Conservation (phyloP, 2,888 invertebrate species). For the Macrophya annulata region DNA sequence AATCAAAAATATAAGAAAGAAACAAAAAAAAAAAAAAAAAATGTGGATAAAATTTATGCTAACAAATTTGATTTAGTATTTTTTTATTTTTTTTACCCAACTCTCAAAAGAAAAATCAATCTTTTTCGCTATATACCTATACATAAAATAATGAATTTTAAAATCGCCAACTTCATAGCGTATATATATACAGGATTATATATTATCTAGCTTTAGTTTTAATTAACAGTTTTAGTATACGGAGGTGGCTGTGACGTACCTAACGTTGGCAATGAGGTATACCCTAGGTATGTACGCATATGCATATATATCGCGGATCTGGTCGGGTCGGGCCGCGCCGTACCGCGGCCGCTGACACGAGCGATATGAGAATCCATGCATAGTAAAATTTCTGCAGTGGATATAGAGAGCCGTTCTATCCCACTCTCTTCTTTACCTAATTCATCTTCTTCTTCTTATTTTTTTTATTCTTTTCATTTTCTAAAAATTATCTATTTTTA, state of each 20-base stretch:
- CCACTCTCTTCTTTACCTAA: neutral
- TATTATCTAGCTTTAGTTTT: slow-evolving; percentile 6
- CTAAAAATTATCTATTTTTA: no score
- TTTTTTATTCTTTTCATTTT: neutral
- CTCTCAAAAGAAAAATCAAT: neutral
- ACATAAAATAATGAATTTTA: neutral
- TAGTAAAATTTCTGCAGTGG: slow-evolving; percentile 37
- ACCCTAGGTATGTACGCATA: neutral
- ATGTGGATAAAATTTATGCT: no score
- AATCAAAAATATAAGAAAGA: no score
- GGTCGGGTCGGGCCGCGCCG: neutral
- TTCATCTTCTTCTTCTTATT: neutral
- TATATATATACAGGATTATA: neutral
- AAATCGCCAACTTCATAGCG: neutral
- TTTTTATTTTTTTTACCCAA: neutral
- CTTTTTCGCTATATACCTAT: neutral
- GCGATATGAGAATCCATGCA: slow-evolving; percentile 49
- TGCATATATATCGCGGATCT: slow-evolving; percentile 3
- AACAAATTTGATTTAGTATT: no score
- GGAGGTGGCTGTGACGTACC: neutral
- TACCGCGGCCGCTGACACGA: slow-evolving; percentile 24
- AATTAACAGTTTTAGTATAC: slow-evolving; percentile 20
- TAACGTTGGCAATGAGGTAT: neutral
- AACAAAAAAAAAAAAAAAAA: no score
- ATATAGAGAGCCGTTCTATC: neutral